Base-by-base conservation (phyloP, 2,113 vertebrate species). In the Equus przewalskii region DNA sequence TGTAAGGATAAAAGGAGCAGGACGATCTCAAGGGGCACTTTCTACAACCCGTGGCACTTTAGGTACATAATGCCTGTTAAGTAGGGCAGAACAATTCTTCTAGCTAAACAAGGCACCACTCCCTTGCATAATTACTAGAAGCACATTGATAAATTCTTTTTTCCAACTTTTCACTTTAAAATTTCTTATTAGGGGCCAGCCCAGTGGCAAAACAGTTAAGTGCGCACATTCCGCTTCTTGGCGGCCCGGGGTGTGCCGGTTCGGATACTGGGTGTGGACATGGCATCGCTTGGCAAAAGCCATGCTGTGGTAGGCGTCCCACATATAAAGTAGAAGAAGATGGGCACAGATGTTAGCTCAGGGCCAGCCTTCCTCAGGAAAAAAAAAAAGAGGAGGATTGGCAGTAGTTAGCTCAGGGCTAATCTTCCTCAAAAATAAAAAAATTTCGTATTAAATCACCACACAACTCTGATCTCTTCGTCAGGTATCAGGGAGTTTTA, bases 1-100 rank as follows among this genome's bases (percentile, higher is more conserved):
- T n/a, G 51, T 92, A 51, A 80, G 83, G 83, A 90, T 90, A 30
- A 95, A 95, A 88, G 51, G 70, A 93, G 6, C 3, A 6, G 54
- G 78, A 49, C 70, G 7, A 19, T 81, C 88, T 93, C 94, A 41
- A 78, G 87, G 94, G 88, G 4, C 33, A 41, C 13, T 79, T 95
- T 62, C 36, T 28, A 75, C 14, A 95, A 54, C 46, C 28, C 19
- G 14, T 4, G 41, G 80, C 41, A 33, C n/a, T 80, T 86, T 33
- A n/a, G 79, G 92, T 78, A 95, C 64, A 9, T 33, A 70, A 33
- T 83, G 51, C 33, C 70, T 93, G 75, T 46, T 94, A 96, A 94
- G 60, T 81, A 96, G 69, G 79, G 28, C 83, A 91, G 80, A 92
- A 44, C 72, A 72, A 51, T 62, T 81, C 89, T 94, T 70, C 65